Percentiles rank a stretch among this genome's conserved stretches.
These are phyloP conservation scores for Drosophila rubida DNA, from an alignment of 2,888 invertebrate species.

Conservation along the genomic window DNA sequence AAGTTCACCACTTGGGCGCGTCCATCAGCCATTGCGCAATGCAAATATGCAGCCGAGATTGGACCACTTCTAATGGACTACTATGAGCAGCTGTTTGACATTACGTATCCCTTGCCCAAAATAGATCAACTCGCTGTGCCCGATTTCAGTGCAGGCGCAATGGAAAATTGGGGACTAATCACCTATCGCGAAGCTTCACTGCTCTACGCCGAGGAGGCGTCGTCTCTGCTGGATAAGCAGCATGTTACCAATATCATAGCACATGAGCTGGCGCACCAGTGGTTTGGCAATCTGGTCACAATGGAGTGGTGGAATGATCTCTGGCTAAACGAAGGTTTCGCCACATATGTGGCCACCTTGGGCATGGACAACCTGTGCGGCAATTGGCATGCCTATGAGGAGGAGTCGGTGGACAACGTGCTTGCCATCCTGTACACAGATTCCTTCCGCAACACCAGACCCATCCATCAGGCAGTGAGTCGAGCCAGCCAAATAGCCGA, in stretches of 20 bases:
- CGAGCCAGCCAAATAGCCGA: constrained; percentile 90
- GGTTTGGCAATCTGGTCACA: constrained; percentile 93
- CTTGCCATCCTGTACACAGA: constrained; percentile 88
- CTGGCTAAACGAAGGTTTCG: constrained; percentile 92
- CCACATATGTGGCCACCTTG: constrained; percentile 87
- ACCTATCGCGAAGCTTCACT: constrained; percentile 90
- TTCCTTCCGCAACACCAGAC: constrained; percentile 90
- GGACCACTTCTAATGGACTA: constrained; percentile 90
- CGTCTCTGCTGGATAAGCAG: constrained; percentile 87
- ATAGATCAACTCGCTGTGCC: constrained; percentile 92
- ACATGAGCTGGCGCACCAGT: constrained; percentile 90
- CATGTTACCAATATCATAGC: constrained; percentile 86
- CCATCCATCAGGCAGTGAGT: constrained; percentile 90
- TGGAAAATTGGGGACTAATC: constrained; percentile 96
- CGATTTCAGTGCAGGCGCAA: constrained; percentile 92
- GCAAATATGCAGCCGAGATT: constrained; percentile 89
- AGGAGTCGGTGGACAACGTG: constrained; percentile 86
- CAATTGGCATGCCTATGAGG: constrained; percentile 87
- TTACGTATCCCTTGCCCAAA: constrained; percentile 88
- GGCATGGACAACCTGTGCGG: constrained; percentile 87
- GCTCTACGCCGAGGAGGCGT: constrained; percentile 87
- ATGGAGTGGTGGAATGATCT: constrained; percentile 93
- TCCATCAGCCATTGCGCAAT: constrained; percentile 89
- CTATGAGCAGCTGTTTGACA: constrained; percentile 87
- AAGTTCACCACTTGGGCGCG: constrained; percentile 90